Evolutionary conservation across 92 coral and sea anemone genomes (phyloP).

Genomic region (Paragorgia papillata): DNA sequence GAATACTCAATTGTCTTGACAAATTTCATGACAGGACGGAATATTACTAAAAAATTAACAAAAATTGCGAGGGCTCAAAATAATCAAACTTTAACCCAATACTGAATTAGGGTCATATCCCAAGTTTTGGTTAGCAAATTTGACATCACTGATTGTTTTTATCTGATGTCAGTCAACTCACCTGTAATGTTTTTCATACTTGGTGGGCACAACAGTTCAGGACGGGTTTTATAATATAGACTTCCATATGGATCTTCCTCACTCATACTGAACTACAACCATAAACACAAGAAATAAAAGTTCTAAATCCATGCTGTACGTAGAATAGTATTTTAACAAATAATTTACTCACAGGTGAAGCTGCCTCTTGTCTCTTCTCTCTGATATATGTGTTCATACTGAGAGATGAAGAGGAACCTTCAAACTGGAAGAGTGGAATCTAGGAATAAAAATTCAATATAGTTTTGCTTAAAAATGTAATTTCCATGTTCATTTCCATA

Average conservation of each 20-base stretch:
- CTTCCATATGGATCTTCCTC: constrained; percentile 93
- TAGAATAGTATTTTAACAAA: no score
- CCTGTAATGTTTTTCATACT: constrained; percentile 97
- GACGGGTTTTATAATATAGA: constrained; percentile 88
- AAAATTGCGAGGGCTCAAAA: no score
- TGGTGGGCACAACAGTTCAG: constrained; percentile 91
- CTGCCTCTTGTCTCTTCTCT: constrained; percentile 96
- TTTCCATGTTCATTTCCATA: no score
- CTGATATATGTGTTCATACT: constrained; percentile 97
- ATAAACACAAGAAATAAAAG: background rate
- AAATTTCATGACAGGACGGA: constrained; percentile 91
- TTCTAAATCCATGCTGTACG: background rate
- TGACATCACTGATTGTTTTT: background rate
- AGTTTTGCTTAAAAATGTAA: no score
- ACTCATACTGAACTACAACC: constrained; percentile 52
- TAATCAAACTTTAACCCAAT: no score
- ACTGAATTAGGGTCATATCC: no score
- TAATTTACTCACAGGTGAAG: constrained; percentile 72
- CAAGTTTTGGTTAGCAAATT: background rate
- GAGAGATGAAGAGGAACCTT: constrained; percentile 96
- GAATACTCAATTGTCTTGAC: constrained; percentile 88
- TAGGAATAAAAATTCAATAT: no score
- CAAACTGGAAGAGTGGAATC: constrained; percentile 87
- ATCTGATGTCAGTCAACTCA: background rate
- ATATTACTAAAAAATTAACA: constrained; percentile 65